Evolutionary conservation across 2,888 invertebrate genomes (phyloP).

Genomic region (Bursaphelenchus okinawaensis): DNA sequence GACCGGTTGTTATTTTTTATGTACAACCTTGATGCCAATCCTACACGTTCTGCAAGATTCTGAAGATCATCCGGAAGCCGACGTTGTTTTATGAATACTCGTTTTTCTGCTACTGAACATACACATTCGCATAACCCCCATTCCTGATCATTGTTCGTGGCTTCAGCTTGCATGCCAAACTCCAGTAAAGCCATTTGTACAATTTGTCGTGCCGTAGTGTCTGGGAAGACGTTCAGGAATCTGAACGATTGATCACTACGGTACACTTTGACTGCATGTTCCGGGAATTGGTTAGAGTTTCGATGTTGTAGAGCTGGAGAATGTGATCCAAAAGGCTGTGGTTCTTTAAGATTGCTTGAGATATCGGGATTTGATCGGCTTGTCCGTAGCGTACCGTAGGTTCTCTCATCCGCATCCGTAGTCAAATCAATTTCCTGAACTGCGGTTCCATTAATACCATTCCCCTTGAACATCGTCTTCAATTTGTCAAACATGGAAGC

Average conservation of each 20-base stretch:
- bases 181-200: constrained; percentile 86
- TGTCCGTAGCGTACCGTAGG: constrained; percentile 42
- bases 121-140: constrained; percentile 75
- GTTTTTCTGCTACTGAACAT: constrained; percentile 67
- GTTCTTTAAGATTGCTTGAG: constrained; percentile 20
- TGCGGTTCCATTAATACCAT: constrained; percentile 24
- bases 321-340: constrained; percentile 2
- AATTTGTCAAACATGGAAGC: constrained; percentile 51
- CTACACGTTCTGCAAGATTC: constrained; percentile 90
- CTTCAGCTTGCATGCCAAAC: constrained; percentile 76
- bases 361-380: constrained; percentile 60
- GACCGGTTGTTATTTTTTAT: constrained; percentile 88
- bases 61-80: constrained; percentile 87
- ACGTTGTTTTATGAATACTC: constrained; percentile 83
- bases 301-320: constrained; percentile 9
- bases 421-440: constrained; percentile 24
- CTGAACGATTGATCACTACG: constrained; percentile 93
- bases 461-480: constrained; percentile 44
- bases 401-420: constrained; percentile 40
- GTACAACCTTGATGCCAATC: constrained; percentile 77
- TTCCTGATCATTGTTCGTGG: constrained; percentile 58
- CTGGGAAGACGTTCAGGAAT: constrained; percentile 88
- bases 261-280: constrained; percentile 81
- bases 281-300: constrained; percentile 67
- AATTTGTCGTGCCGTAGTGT: constrained; percentile 70